Evolutionary conservation across 2,113 vertebrate species (phyloP).

Genomic region (Bos javanicus): DNA sequence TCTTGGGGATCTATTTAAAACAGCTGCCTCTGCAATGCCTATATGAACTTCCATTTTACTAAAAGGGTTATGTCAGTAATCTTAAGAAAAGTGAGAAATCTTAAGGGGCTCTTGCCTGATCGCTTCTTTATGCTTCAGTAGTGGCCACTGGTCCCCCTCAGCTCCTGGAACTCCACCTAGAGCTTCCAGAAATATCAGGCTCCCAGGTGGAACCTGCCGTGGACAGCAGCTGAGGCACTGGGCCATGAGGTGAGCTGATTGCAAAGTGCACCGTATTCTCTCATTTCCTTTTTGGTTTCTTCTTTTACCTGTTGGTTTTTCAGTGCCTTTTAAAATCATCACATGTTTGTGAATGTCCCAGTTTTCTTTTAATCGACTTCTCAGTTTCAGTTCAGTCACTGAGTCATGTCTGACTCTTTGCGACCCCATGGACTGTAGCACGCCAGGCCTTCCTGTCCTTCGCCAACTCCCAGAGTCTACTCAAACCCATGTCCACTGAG

Average conservation of each 20-base stretch:
- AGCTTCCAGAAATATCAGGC: background rate
- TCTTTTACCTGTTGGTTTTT: background rate
- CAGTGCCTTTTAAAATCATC: background rate
- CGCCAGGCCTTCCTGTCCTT: background rate
- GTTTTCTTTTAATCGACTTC: background rate
- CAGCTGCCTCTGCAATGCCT: background rate
- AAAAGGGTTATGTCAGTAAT: background rate
- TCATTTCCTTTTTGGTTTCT: background rate
- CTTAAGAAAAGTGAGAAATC: background rate
- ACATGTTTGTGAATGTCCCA: background rate
- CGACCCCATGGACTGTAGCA: background rate
- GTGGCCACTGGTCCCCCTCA: slow-evolving; percentile 16
- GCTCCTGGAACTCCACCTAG: slow-evolving; percentile 31
- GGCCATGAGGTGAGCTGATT: fast-evolving
- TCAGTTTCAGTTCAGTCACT: background rate
- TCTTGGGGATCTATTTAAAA: background rate
- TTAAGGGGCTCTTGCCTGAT: slow-evolving; percentile 46
- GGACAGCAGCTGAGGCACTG: background rate
- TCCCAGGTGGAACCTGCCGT: background rate
- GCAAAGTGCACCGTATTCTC: slow-evolving; percentile 9
- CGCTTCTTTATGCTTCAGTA: slow-evolving; percentile 61
- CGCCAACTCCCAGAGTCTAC: background rate
- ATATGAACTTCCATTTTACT: background rate
- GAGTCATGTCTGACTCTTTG: background rate
- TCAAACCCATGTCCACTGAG: background rate